Base-by-base conservation (phyloP, 2,797 vertebrate species). In the Macrochelys suwanniensis region DNA sequence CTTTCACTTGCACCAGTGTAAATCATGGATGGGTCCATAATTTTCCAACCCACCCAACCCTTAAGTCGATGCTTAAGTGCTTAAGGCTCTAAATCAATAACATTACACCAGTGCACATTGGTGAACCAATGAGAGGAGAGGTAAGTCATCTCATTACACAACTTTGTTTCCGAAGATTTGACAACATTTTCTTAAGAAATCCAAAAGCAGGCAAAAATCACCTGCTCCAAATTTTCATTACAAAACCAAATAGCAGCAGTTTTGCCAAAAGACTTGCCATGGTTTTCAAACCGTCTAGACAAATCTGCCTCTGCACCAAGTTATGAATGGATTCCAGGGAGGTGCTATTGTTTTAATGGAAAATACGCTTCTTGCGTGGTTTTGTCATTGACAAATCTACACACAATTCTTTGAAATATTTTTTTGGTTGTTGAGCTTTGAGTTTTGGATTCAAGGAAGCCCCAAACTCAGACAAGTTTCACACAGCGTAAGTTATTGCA, bases 61-160 rank as follows among this genome's bases (percentile, higher is more conserved):
- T 80, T 77, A 10, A 31, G 12, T 47, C 2, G 11, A 19, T 1
- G 0, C 93, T 92, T 13, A 76, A 94, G 84, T 74, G 51, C 7
- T 68, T 97, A 76, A 53, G 42, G 81, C 76, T 92, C 90, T 82
- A 79, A 95, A 94, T 94, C 92, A 74, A 45, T 85, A 80, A 83
- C 80, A 68, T 51, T 90, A 90, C 84, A 89, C 84, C 59, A 79
- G 82, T 68, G 23, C 90, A 83, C 76, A 88, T 68, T 86, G 88
- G 96, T 94, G 89, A 87, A 93, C 74, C 91, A 59, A 53, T 23
- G 59, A 68, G 86, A 88, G 84, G 92, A 92, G 71, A 84, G 85
- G 84, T 53, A 79, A 79, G 85, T 92, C 33, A n/a, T 65, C 50
- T 47, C 80, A 82, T 80, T 0, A 28, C 25, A 77, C 42, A 89